Conservation (phyloP, 2,888 invertebrate species). For the Oxycera nigricornis region DNA sequence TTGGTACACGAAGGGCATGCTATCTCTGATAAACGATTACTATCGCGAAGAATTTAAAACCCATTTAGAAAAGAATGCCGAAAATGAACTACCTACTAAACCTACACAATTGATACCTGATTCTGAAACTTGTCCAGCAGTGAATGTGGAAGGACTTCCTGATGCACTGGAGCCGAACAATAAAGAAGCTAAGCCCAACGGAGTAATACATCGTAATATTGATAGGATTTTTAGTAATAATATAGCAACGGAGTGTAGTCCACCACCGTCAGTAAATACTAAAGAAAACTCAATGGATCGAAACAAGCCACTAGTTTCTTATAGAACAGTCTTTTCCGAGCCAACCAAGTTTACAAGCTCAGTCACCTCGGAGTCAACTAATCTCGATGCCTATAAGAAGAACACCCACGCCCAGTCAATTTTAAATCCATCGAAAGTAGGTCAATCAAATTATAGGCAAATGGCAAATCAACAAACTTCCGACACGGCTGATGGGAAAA, state of each 20-base stretch:
- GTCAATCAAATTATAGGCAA: constrained; percentile 43
- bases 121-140: not conserved
- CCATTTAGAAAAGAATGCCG: constrained; percentile 64
- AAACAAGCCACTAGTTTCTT: too few relatives aligned
- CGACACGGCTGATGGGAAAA: constrained; percentile 29
- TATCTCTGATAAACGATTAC: constrained; percentile 77
- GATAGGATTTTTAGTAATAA: not conserved
- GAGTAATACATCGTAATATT: constrained; percentile 11
- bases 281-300: too few relatives aligned
- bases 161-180: constrained; percentile 14
- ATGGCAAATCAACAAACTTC: constrained; percentile 45
- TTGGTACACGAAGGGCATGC: constrained; percentile 75
- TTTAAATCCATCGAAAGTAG: constrained; percentile 42
- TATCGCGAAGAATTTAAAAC: constrained; percentile 75
- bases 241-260: not conserved
- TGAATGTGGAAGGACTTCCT: constrained; percentile 15
- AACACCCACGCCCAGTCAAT: constrained; percentile 31
- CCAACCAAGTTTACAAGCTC: too few relatives aligned
- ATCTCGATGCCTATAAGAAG: too few relatives aligned
- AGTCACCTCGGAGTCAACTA: too few relatives aligned
- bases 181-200: not conserved
- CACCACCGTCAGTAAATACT: not conserved
- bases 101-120: not conserved
- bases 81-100: not conserved
- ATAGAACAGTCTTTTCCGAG: too few relatives aligned